Percentiles rank a stretch among this genome's conserved stretches.
Conservation (phyloP, 2,113 vertebrate species). For the Rynchops niger region DNA sequence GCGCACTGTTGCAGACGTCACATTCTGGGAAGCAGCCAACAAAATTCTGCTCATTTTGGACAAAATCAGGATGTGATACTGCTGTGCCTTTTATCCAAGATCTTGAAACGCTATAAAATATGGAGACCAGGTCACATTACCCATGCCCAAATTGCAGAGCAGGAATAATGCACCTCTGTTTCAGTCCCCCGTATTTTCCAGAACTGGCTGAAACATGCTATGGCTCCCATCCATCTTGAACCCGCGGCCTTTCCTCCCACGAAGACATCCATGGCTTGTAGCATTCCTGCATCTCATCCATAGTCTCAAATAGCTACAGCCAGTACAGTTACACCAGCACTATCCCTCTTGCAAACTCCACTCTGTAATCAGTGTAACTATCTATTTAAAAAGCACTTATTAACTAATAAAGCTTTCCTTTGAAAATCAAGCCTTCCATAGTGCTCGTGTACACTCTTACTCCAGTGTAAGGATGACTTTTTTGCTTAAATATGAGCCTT, state of each 20-base stretch:
- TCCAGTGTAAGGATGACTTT: not conserved
- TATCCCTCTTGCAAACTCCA: not conserved
- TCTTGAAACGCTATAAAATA: not conserved
- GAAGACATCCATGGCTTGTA: not conserved
- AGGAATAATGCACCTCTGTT: not conserved
- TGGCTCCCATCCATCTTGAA: not conserved
- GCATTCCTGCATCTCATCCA: not conserved
- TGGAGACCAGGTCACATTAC: not conserved
- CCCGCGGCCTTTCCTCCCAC: not conserved
- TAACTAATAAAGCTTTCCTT: not conserved
- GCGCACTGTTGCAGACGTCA: not conserved
- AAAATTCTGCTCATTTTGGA: not conserved
- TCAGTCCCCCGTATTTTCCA: not conserved
- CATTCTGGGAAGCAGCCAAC: not conserved
- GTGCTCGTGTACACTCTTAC: not conserved
- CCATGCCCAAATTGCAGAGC: not conserved
- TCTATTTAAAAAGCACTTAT: not conserved
- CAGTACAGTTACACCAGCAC: not conserved
- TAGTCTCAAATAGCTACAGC: not conserved
- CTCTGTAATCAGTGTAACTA: not conserved
- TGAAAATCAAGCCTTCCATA: not conserved
- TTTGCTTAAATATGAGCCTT: not conserved
- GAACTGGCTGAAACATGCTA: not conserved
- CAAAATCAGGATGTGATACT: not conserved
- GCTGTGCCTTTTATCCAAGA: not conserved